Base-by-base conservation (phyloP, 2,113 vertebrate species). In the Thalassoma bifasciatum region DNA sequence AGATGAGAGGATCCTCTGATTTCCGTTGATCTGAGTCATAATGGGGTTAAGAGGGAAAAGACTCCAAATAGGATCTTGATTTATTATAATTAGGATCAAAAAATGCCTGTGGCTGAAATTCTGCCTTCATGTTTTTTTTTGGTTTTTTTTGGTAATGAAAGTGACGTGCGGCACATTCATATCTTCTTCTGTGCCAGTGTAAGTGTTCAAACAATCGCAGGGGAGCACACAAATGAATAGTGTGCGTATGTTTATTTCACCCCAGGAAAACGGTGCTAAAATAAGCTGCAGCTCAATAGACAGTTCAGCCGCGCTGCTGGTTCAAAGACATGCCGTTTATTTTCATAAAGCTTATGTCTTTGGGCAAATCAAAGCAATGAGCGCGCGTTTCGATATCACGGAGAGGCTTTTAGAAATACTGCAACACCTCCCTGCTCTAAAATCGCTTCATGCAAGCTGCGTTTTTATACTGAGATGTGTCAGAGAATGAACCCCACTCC, bases 341-440 rank as follows among this genome's bases (percentile, higher is more conserved):
- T 80, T 74, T 74, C 75, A 75, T 58, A 66, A 73, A 57, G 79
- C 66, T 44, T 34, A 8, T 81, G 66, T 86, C 86, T 88, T 75
- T 49, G 64, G 84, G 84, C 80, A 47, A 85, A 81, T 76, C 14
- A 30, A 53, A 75, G 53, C 60, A 54, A 59, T 47, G 56, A 76
- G 77, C 22, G 49, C 42, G 26, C 16, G 1, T 77, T 74, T 53
- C 42, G 81, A 77, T 51, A 65, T 49, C 67, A 60, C 5, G 21
- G 40, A 65, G 61, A 26, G 24, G 57, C 58, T 76, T 71, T 74
- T 60, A 52, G 75, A 84, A 80, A 76, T 24, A 54, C 36, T 57
- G 68, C 75, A 72, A 42, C 61, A 66, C 63, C 50, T 72, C 64
- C 10, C 21, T 22, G 24, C 50, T 81, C 57, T 60, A 60, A 73